Conservation (phyloP, 2,888 invertebrate species). For the Polyploca ridens region DNA sequence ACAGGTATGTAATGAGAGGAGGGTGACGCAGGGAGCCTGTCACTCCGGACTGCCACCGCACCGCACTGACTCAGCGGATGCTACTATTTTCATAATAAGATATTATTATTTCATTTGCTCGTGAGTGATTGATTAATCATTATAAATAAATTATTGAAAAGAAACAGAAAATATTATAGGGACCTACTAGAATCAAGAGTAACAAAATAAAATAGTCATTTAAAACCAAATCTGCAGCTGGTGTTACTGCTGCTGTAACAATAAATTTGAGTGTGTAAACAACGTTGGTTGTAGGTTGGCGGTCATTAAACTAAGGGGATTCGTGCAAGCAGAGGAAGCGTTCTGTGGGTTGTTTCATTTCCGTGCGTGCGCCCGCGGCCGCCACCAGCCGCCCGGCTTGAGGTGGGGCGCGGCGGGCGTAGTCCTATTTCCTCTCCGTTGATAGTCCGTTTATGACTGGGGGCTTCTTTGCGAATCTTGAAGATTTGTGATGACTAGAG, state of each 20-base stretch:
- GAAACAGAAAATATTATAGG: too few relatives aligned
- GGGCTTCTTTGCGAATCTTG: conserved; percentile 20
- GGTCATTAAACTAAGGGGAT: conserved; percentile 21
- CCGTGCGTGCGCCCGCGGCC: conserved; percentile 62
- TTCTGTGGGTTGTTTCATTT: conserved; percentile 60
- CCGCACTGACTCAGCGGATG: conserved; percentile 46
- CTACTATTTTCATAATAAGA: conserved; percentile 22
- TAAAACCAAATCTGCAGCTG: neutral
- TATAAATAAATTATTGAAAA: neutral
- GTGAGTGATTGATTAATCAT: neutral
- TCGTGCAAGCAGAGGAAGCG: conserved; percentile 50
- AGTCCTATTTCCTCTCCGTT: conserved; percentile 58
- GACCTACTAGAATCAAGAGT: too few relatives aligned
- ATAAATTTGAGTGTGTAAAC: conserved; percentile 23
- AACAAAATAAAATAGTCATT: neutral
- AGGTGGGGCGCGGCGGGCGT: conserved; percentile 8
- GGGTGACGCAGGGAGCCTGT: conserved; percentile 59
- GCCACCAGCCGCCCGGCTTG: neutral
- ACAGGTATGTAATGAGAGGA: conserved; percentile 62
- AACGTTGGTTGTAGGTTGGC: conserved; percentile 10
- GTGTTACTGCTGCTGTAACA: neutral
- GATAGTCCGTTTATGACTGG: conserved; percentile 58
- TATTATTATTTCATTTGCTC: neutral
- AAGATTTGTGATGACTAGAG: neutral
- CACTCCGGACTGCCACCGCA: conserved; percentile 43